Evolutionary conservation across 2,888 invertebrate species (phyloP).

Genomic region (Pollenia griseotomentosa): DNA sequence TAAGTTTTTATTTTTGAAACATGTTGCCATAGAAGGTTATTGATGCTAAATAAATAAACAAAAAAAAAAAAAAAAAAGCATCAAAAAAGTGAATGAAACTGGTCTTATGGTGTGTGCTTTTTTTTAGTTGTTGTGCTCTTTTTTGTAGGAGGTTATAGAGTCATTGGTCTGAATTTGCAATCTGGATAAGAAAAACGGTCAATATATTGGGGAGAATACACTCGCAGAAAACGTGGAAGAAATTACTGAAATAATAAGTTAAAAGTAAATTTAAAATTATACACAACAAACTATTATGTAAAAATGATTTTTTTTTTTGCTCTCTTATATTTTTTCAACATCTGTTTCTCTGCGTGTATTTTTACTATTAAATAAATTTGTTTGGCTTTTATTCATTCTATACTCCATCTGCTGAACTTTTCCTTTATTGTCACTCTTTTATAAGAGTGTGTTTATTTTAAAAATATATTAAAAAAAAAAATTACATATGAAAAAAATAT

Average conservation of each 20-base stretch:
- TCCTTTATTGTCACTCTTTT: neutral
- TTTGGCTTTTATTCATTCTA: conserved; percentile 24
- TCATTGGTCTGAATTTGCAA: conserved; percentile 57
- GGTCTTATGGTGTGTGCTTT: conserved; percentile 43
- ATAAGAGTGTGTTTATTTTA: conserved; percentile 12
- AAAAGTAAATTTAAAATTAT: too few relatives aligned
- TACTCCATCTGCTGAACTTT: conserved; percentile 3
- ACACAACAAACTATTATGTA: too few relatives aligned
- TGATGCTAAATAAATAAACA: conserved; percentile 61
- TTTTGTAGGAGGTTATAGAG: conserved; percentile 62
- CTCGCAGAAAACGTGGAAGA: neutral
- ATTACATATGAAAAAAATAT: conserved; percentile 8
- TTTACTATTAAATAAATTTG: neutral
- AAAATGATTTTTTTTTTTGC: too few relatives aligned
- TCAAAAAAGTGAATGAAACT: conserved; percentile 58
- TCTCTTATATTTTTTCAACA: too few relatives aligned
- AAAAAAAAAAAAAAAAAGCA: conserved; percentile 19
- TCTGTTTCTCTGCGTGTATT: conserved; percentile 22
- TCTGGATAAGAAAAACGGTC: conserved; percentile 25
- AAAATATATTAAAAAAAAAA: conserved; percentile 9
- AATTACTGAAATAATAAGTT: neutral
- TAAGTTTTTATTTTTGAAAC: conserved; percentile 49
- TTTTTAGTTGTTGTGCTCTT: conserved; percentile 26
- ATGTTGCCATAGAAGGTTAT: conserved; percentile 71
- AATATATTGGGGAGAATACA: neutral